phyloP scores from a whole-genome alignment of 2,113 vertebrate genomes.

The Toxostoma redivivum region DNA sequence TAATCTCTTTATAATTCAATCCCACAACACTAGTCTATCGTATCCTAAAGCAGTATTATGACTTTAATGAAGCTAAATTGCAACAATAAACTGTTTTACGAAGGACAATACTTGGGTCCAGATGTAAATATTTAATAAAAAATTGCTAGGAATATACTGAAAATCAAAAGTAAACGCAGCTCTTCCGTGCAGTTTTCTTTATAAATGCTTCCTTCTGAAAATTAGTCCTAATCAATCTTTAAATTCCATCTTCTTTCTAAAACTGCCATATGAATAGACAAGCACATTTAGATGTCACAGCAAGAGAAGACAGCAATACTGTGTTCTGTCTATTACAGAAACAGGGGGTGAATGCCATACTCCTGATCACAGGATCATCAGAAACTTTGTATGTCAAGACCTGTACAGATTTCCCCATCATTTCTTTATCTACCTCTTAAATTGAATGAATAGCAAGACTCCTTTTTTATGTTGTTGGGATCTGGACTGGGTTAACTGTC shows the following conservation, averaged over 20 bases:
- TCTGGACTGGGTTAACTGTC: not conserved
- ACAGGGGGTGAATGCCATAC: not conserved
- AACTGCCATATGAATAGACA: not conserved
- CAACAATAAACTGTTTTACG: constrained; percentile 51
- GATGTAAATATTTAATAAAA: constrained; percentile 31
- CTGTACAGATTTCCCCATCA: not conserved
- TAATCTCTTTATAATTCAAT: constrained; percentile 56
- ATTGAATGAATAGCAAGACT: not conserved
- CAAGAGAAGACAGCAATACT: not conserved
- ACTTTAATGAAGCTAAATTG: constrained; percentile 44
- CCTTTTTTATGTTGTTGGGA: not conserved
- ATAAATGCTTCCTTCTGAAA: not conserved
- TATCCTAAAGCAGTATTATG: constrained; percentile 27
- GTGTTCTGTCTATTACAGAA: not conserved
- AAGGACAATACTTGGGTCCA: not conserved
- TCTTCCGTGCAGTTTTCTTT: not conserved
- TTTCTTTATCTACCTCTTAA: not conserved
- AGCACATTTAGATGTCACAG: not conserved
- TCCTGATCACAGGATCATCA: not conserved
- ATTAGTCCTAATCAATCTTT: not conserved
- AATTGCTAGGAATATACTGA: not conserved
- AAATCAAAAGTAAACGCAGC: not conserved
- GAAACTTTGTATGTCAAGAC: not conserved
- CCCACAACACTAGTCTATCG: constrained; percentile 19
- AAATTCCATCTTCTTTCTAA: not conserved